Percentiles rank a stretch among this genome's conserved stretches.
Conservation (phyloP, 2,113 vertebrate genomes). For the Pelecanus crispus region DNA sequence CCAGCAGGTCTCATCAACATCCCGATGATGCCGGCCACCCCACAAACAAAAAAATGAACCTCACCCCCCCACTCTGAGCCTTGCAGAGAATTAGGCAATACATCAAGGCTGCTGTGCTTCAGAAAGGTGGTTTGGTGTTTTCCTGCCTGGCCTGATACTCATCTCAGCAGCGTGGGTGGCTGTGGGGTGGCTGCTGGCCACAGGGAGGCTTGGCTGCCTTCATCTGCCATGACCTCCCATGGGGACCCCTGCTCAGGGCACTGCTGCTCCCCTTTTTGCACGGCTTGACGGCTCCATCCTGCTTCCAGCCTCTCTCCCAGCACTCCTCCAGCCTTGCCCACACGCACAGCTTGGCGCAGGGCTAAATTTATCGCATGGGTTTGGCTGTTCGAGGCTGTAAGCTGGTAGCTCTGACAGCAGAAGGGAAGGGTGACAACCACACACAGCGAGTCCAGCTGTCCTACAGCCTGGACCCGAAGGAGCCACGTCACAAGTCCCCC, state of each 20-base stretch:
- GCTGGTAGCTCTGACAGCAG: not conserved
- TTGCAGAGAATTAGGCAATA: not conserved
- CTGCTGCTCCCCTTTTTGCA: not conserved
- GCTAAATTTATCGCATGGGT: accelerated
- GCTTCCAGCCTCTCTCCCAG: not conserved
- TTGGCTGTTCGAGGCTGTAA: not conserved
- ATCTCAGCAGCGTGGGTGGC: not conserved
- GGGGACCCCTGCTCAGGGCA: not conserved
- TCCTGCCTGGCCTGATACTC: not conserved
- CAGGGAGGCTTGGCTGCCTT: not conserved
- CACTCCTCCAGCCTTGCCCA: not conserved
- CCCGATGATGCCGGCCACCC: not conserved
- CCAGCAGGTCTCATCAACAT: not conserved
- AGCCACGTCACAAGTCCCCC: not conserved
- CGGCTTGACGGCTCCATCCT: not conserved
- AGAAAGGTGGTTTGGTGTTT: not conserved
- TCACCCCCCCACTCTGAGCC: not conserved
- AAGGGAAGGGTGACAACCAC: not conserved
- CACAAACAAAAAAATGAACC: not conserved
- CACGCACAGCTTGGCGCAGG: not conserved
- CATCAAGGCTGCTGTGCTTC: not conserved
- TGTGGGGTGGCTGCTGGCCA: not conserved
- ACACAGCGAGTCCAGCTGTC: not conserved
- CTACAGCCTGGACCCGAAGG: not conserved
- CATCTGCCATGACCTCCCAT: not conserved